These are phyloP conservation scores for Peribatodes rhomboidaria DNA, from an alignment of 2,888 invertebrate species.

Conservation along the genomic window DNA sequence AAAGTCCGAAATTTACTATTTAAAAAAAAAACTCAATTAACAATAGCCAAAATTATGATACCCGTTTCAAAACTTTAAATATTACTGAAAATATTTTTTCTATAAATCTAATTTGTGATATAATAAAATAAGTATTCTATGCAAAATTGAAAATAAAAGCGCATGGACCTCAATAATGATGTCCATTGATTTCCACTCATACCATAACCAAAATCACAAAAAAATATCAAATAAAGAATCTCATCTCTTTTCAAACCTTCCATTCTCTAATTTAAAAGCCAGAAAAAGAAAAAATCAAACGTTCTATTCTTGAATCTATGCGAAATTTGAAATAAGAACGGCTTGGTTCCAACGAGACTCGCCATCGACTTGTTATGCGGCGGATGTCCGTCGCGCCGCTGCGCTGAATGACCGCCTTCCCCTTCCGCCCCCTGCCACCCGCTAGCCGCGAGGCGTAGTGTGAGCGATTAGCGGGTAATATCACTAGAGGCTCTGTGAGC, in stretches of 20 bases:
- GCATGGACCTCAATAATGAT: neutral
- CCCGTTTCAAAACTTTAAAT: too few relatives aligned
- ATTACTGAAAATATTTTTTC: too few relatives aligned
- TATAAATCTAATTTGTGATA: too few relatives aligned
- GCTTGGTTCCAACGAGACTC: slow-evolving; percentile 69
- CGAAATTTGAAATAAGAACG: slow-evolving; percentile 79
- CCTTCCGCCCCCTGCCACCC: slow-evolving; percentile 70
- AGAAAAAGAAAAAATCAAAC: slow-evolving; percentile 48
- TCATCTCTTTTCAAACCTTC: neutral
- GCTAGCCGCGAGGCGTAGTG: slow-evolving; percentile 47
- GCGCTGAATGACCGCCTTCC: slow-evolving; percentile 86
- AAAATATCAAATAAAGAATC: neutral
- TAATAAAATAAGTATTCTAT: too few relatives aligned
- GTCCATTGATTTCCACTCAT: too few relatives aligned
- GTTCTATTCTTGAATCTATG: slow-evolving; percentile 71
- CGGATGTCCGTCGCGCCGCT: slow-evolving; percentile 87
- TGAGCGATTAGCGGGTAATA: slow-evolving; percentile 51
- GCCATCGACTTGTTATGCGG: slow-evolving; percentile 87
- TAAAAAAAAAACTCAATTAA: neutral
- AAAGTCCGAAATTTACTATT: neutral
- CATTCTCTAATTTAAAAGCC: slow-evolving; percentile 5
- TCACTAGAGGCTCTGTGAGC: too few relatives aligned
- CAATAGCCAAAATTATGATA: too few relatives aligned
- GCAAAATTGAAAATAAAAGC: neutral
- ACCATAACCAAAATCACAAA: neutral